These are phyloP conservation scores for Herpetotheres cachinnans DNA, from an alignment of 2,113 vertebrate genomes.

Conservation along the genomic window DNA sequence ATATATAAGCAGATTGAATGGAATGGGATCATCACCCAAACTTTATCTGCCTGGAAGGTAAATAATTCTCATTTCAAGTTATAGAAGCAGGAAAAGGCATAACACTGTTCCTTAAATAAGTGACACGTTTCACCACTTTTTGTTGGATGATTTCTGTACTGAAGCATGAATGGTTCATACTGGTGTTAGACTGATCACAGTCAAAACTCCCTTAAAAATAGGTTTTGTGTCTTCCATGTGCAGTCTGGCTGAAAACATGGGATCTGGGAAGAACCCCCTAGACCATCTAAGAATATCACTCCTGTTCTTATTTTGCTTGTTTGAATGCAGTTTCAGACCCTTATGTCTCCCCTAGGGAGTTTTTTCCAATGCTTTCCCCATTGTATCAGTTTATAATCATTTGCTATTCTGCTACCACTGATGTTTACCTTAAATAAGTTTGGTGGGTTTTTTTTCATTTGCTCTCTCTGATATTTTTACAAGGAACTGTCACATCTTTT, in stretches of 20 bases:
- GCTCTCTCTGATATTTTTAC: not conserved
- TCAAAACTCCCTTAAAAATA: not conserved
- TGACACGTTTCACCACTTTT: not conserved
- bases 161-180: not conserved
- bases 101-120: not conserved
- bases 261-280: not conserved
- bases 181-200: not conserved
- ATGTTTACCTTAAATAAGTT: not conserved
- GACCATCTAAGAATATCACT: not conserved
- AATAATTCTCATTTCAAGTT: not conserved
- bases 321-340: not conserved
- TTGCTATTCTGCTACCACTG: not conserved
- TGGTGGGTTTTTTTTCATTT: not conserved
- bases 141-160: not conserved
- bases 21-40: not conserved
- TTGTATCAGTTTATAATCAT: not conserved
- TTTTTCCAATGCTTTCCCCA: not conserved
- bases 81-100: not conserved
- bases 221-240: not conserved
- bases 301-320: not conserved
- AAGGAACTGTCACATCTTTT: not conserved
- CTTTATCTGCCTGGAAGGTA: not conserved
- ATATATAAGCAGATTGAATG: not conserved
- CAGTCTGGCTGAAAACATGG: not conserved
- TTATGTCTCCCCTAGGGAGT: not conserved